Conservation (phyloP, 2,113 vertebrate species). For the Phrynosoma platyrhinos region DNA sequence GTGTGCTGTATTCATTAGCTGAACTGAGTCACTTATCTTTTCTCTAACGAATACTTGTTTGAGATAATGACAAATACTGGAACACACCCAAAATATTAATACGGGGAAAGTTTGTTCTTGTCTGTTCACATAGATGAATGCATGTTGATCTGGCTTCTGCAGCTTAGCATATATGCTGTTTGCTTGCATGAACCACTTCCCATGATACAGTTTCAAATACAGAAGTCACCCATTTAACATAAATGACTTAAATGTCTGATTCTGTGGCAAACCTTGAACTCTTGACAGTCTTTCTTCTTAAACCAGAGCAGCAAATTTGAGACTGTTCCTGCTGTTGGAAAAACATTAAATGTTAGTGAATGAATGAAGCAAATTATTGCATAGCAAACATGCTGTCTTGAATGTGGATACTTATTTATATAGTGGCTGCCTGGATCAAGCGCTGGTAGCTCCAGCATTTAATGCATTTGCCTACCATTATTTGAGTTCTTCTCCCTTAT, state of each 20-base stretch:
- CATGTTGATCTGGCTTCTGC: background rate
- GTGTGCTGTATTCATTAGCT: background rate
- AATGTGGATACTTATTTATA: background rate
- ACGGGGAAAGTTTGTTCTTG: background rate
- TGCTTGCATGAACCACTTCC: background rate
- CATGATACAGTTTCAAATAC: background rate
- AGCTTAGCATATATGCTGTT: background rate
- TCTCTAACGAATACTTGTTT: background rate
- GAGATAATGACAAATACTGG: background rate
- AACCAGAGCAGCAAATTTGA: background rate
- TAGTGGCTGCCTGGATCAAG: background rate
- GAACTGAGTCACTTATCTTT: background rate
- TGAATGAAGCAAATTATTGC: background rate
- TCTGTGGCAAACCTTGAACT: constrained; percentile 7
- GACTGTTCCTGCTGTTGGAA: background rate
- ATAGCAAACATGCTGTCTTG: background rate
- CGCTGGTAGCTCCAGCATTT: background rate
- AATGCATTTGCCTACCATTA: background rate
- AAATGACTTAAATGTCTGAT: background rate
- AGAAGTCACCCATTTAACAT: background rate
- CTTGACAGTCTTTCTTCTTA: accelerated
- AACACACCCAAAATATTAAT: background rate
- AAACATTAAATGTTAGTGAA: background rate
- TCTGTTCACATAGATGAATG: background rate
- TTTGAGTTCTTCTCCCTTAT: background rate